Evolutionary conservation across 2,888 invertebrate species (phyloP), one percentile per base, ranked within the genome.

Genomic region (Cephonodes hylas): DNA sequence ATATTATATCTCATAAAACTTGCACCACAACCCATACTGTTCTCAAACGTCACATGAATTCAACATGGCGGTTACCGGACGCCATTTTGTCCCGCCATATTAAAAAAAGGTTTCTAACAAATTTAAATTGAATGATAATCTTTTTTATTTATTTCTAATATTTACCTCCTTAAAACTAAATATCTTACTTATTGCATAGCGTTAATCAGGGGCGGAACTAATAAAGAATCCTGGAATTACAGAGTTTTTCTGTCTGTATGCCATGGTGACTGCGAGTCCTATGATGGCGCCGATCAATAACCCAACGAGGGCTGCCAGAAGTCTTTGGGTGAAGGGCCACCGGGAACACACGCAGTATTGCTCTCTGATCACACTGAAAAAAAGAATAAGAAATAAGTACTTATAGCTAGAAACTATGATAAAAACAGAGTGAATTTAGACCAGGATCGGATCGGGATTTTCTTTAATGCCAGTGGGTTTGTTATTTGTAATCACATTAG

Each of bases 331-430:
- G 25, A 76, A 71, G 0, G 91, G 85, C 91, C 91, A 92, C 42
- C 77, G 84, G 1, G 91, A 81, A 64, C 91, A 92, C 0, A 88
- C 75, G 86, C 91, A 92, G 74, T 92, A 92, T 66, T 92, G 91
- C 74, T 92, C 91, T 0, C 88, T 81, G 48, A 87, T 77, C 0
- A 92, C 91, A 59, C 91, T 91, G 86, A 0, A 82, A 81, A 42
- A 5, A 63, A 64, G 58, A 58, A 23, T 59, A 31, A 25, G n/a
- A n/a, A n/a, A n/a, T n/a, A n/a, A n/a, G n/a, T n/a, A n/a, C n/a
- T n/a, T n/a, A n/a, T n/a, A n/a, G n/a, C n/a, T n/a, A n/a, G n/a
- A n/a, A n/a, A n/a, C n/a, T n/a, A n/a, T n/a, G n/a, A n/a, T n/a
- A n/a, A n/a, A n/a, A n/a, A n/a, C n/a, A n/a, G n/a, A n/a, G n/a